A percentile compares a stretch with the other conserved stretches of the same genome.
phyloP scores from a whole-genome alignment of 2,113 vertebrate species.

The Dipodomys spectabilis region DNA sequence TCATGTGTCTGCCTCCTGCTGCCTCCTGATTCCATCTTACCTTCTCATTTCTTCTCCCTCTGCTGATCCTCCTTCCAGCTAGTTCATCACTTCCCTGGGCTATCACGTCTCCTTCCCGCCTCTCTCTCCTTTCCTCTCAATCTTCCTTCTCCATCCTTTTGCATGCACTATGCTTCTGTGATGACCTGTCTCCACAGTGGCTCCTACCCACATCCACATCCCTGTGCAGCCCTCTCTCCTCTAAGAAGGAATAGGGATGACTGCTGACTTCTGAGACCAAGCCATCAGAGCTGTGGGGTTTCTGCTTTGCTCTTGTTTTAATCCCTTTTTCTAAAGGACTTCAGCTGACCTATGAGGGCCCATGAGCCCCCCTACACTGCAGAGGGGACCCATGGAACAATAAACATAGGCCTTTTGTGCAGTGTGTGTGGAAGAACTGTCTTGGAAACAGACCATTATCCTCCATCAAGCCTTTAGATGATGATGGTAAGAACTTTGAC shows the following conservation, averaged over 20 bases:
- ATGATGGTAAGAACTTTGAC: neutral
- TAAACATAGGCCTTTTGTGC: neutral
- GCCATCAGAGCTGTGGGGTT: neutral
- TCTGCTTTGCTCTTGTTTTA: neutral
- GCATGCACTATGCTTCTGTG: neutral
- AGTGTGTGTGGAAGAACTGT: neutral
- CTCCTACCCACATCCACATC: neutral
- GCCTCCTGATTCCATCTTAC: neutral
- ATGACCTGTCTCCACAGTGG: neutral
- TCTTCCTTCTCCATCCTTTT: neutral
- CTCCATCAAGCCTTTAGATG: neutral
- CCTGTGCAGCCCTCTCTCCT: neutral
- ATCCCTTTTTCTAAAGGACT: neutral
- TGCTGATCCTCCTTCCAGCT: neutral
- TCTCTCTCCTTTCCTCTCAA: neutral
- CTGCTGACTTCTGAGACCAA: neutral
- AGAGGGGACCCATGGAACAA: neutral
- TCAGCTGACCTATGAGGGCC: neutral
- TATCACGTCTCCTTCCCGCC: neutral
- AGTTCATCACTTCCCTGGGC: neutral
- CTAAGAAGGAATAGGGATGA: neutral
- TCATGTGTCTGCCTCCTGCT: neutral
- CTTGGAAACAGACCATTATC: neutral
- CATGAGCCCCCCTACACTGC: neutral
- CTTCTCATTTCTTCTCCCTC: neutral